Conservation (phyloP, 2,113 vertebrate genomes). For the Cottus gobio region DNA sequence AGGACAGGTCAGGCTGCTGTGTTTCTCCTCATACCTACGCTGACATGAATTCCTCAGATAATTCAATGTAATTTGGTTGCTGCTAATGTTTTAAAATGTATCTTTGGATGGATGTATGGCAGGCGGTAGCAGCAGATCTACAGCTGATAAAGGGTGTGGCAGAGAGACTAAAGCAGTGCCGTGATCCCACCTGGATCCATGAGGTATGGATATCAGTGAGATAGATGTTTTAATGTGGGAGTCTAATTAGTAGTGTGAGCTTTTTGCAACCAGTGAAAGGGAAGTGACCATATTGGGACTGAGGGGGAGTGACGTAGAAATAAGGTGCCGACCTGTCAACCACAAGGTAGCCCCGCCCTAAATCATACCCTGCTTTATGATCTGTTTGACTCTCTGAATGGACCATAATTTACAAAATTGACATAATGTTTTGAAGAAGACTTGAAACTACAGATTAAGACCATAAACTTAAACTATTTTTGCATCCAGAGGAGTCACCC, state of each 20-base stretch:
- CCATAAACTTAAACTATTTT: too few species aligned
- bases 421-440: too few species aligned
- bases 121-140: slow-evolving; percentile 83
- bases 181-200: slow-evolving; percentile 83
- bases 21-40: neutral
- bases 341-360: neutral
- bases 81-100: neutral
- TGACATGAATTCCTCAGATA: neutral
- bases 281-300: neutral
- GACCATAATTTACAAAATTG: too few species aligned
- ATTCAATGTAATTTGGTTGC: neutral
- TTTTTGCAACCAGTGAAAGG: neutral
- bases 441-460: too few species aligned
- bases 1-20: slow-evolving; percentile 78
- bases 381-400: too few species aligned
- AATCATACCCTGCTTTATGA: too few species aligned
- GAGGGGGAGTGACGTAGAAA: too few species aligned
- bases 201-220: slow-evolving; percentile 66
- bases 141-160: slow-evolving; percentile 86
- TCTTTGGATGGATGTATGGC: neutral
- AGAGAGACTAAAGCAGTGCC: slow-evolving; percentile 86
- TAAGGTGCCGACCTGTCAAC: too few species aligned
- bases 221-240: neutral
- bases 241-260: neutral
- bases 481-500: too few species aligned